Conservation (phyloP, 2,888 invertebrate species). For the Drosophila prostipennis region DNA sequence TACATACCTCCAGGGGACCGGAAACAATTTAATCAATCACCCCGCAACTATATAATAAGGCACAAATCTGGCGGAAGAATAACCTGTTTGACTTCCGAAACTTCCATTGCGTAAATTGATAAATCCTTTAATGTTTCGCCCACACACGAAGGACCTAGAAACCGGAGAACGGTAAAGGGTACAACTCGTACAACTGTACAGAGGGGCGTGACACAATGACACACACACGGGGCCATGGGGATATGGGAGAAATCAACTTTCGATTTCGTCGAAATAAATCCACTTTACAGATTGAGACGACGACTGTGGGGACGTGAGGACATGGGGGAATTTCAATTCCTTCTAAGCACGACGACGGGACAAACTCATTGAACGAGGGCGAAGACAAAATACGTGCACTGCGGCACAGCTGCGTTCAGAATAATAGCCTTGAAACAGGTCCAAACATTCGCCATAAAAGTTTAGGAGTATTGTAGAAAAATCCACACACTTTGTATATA, state of each 20-base stretch:
- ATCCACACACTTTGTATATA: not conserved
- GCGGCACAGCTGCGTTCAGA: slow-evolving; percentile 13
- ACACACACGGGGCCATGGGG: slow-evolving; percentile 27
- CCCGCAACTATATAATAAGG: slow-evolving; percentile 45
- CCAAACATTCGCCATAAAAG: not conserved
- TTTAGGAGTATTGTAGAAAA: not conserved
- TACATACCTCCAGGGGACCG: slow-evolving; percentile 13
- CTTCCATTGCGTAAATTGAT: slow-evolving; percentile 71
- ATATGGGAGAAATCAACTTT: slow-evolving; percentile 68
- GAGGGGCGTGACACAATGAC: slow-evolving; percentile 34
- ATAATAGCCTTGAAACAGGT: slow-evolving; percentile 1
- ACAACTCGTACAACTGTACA: slow-evolving; percentile 3
- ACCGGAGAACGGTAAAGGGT: slow-evolving; percentile 29
- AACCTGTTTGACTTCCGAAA: slow-evolving; percentile 38
- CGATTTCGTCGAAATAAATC: slow-evolving; percentile 76
- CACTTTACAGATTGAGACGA: slow-evolving; percentile 73
- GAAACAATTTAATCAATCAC: slow-evolving; percentile 72
- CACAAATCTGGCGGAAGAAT: slow-evolving; percentile 40
- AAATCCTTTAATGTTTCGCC: slow-evolving; percentile 71
- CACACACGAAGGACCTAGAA: slow-evolving; percentile 25
- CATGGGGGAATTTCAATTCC: slow-evolving; percentile 69
- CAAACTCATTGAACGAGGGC: slow-evolving; percentile 66
- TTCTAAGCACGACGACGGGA: slow-evolving; percentile 63
- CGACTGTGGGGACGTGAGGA: slow-evolving; percentile 31
- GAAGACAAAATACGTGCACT: slow-evolving; percentile 65